Percentiles rank a stretch among this genome's conserved stretches.
Evolutionary conservation across 2,797 vertebrate species (phyloP).

Genomic region (Manis pentadactyla): DNA sequence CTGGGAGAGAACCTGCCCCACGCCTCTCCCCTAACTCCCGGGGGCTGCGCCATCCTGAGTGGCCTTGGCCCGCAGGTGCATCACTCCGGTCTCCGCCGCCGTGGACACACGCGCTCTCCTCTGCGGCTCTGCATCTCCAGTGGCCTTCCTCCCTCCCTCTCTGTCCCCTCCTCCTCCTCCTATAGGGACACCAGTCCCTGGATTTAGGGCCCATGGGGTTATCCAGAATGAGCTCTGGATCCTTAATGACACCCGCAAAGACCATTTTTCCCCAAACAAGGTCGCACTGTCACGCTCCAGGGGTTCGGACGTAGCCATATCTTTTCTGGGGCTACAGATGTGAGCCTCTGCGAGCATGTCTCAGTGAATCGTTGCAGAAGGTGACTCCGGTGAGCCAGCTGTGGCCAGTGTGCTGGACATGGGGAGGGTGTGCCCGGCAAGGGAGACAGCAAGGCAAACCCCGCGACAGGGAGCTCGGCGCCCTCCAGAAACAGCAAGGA

Average conservation of each 20-base stretch:
- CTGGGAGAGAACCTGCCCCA: neutral
- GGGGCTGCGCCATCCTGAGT: neutral
- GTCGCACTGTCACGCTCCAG: neutral
- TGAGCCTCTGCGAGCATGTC: too few relatives aligned
- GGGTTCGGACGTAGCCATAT: neutral
- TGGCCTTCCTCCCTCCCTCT: neutral
- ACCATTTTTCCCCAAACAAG: neutral
- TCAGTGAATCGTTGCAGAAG: too few relatives aligned
- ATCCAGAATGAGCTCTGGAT: neutral
- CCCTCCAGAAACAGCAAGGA: neutral
- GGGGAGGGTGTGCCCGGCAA: too few relatives aligned
- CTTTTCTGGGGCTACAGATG: neutral
- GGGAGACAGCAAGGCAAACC: neutral
- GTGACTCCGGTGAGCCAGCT: too few relatives aligned
- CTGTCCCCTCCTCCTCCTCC: neutral
- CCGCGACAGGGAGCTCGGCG: rapidly evolving
- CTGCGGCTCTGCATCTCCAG: neutral
- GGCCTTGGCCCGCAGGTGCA: neutral
- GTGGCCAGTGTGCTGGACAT: neutral
- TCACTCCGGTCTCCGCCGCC: neutral
- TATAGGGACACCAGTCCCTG: neutral
- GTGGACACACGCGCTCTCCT: rapidly evolving
- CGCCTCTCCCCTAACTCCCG: neutral
- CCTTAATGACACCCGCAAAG: neutral
- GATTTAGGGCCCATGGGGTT: neutral